Conservation (phyloP, 2,888 invertebrate genomes). For the Drosophila gaucha region DNA sequence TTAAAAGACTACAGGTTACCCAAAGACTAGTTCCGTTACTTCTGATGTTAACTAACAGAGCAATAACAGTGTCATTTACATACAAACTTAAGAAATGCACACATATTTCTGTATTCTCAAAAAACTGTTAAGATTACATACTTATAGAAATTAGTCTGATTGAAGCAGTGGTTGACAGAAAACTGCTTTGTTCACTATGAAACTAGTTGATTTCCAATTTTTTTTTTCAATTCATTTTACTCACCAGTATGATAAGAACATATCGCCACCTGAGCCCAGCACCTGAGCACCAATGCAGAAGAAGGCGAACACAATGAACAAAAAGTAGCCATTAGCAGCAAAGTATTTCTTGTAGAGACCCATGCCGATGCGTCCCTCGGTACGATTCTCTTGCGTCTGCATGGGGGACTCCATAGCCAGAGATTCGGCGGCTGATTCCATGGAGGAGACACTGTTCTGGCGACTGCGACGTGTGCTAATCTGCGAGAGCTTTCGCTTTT, state of each 20-base stretch:
- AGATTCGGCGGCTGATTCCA: conserved; percentile 85
- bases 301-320: conserved; percentile 87
- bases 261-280: conserved; percentile 90
- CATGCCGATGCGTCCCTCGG: conserved; percentile 87
- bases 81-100: no score
- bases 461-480: conserved; percentile 77
- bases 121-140: no score
- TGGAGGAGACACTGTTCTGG: conserved; percentile 84
- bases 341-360: conserved; percentile 89
- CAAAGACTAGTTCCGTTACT: no score
- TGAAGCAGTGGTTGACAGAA: no score
- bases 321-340: conserved; percentile 88
- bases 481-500: conserved; percentile 71
- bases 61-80: no score
- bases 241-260: conserved; percentile 91
- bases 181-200: no score
- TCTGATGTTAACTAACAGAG: no score
- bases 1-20: no score
- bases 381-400: conserved; percentile 86
- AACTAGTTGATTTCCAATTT: no score
- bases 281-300: conserved; percentile 89
- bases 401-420: conserved; percentile 83
- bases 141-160: no score
- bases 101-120: no score
- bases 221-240: conserved; percentile 32